Evolutionary conservation across 2,113 vertebrate species (phyloP).

Genomic region (Passer domesticus): DNA sequence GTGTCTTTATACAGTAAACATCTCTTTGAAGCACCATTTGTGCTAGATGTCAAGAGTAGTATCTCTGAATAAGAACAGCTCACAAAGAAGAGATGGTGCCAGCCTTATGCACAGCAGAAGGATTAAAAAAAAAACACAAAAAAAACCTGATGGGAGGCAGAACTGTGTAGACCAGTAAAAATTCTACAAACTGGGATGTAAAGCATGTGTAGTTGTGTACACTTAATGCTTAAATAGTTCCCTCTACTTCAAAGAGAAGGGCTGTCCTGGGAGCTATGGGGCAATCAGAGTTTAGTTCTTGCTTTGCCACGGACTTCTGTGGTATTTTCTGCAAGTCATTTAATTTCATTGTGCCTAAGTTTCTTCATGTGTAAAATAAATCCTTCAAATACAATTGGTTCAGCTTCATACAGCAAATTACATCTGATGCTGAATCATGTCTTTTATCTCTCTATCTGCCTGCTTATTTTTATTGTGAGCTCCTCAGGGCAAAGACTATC

Average conservation of each 20-base stretch:
- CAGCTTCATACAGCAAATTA: conserved; percentile 62
- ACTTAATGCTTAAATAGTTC: fast-evolving
- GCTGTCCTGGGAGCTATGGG: neutral
- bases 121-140: neutral
- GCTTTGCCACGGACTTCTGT: neutral
- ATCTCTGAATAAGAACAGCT: neutral
- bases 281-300: neutral
- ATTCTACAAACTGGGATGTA: neutral
- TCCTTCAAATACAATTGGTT: conserved; percentile 59
- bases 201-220: neutral
- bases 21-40: neutral
- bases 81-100: neutral
- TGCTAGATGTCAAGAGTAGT: neutral
- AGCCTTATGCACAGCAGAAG: neutral
- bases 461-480: conserved; percentile 57
- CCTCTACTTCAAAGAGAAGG: neutral
- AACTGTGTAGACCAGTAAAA: neutral
- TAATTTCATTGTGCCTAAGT: conserved; percentile 25
- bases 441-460: conserved; percentile 58
- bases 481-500: conserved; percentile 53
- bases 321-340: conserved; percentile 44
- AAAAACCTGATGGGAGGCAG: neutral
- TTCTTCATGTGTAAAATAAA: conserved; percentile 64
- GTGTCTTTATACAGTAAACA: neutral
- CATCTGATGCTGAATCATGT: conserved; percentile 62